Conservation (phyloP, 2,888 invertebrate genomes). For the Pheosia tremula region DNA sequence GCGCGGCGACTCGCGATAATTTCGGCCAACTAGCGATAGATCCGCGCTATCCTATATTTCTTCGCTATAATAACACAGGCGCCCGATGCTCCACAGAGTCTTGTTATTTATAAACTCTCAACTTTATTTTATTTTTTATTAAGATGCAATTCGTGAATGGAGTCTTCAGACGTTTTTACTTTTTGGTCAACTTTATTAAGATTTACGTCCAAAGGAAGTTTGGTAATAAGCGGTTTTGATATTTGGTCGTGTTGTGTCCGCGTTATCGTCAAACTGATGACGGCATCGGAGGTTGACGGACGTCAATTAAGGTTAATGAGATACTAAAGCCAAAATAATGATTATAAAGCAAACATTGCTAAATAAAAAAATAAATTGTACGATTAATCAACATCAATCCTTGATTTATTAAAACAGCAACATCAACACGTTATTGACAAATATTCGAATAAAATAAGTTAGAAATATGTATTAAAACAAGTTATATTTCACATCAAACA, state of each 20-base stretch:
- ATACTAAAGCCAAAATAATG: neutral
- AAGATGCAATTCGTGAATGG: conserved; percentile 59
- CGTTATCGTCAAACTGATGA: conserved; percentile 23
- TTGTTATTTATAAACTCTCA: conserved; percentile 69
- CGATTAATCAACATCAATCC: no score
- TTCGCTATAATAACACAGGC: conserved; percentile 63
- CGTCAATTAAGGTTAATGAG: conserved; percentile 25
- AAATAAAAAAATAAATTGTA: no score
- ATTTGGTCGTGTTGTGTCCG: conserved; percentile 8
- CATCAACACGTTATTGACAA: no score
- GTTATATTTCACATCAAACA: no score
- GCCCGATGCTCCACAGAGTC: conserved; percentile 66
- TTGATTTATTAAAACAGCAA: no score
- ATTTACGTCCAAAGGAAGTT: conserved; percentile 31
- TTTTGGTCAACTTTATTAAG: conserved; percentile 31
- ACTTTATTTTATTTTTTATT: conserved; percentile 51
- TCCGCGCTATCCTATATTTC: conserved; percentile 57
- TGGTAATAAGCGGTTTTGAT: conserved; percentile 21
- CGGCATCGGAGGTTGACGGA: conserved; percentile 24
- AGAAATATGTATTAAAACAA: no score
- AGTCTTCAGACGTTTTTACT: conserved; percentile 41
- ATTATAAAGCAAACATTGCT: neutral
- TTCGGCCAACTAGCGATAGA: conserved; percentile 49
- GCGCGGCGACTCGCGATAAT: conserved; percentile 51
- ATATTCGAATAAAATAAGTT: no score